Base-by-base conservation (phyloP, 2,113 vertebrate genomes). In the Chamaetylas fuelleborni region DNA sequence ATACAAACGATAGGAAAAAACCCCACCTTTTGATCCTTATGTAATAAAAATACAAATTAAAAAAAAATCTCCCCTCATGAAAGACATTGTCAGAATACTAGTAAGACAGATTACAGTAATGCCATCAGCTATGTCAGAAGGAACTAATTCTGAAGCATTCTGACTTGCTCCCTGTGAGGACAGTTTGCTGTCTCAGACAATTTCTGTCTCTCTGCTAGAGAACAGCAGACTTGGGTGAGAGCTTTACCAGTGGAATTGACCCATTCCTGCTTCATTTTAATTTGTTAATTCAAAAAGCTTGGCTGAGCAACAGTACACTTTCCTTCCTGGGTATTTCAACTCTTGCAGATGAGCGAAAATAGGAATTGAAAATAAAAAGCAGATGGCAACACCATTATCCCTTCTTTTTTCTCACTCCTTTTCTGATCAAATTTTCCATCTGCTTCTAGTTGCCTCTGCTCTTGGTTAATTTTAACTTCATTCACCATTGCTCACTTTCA, bases 341-440 rank as follows among this genome's bases (percentile, higher is more conserved):
- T 58, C 71, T 77, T 80, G 40, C 60, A 92, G 60, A 71, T 66
- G 28, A 92, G 56, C 24, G 86, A 88, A 88, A 95, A 90, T 56
- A 56, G 67, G 48, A 94, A 90, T 17, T 54, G 67, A 73, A 92
- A 89, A 66, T 28, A 71, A 94, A 92, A 91, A 82, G 51, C 64
- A 54, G 23, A 88, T 2, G 6, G 54, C 43, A 91, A 80, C 45
- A 90, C 65, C 36, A 58, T 51, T 43, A 64, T 58, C 9, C 33
- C 34, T 70, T 86, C 54, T 61, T 85, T 92, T 77, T 72, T 58
- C 38, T 92, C 62, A n/a, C 29, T 73, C 25, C 18, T 84, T 53
- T 83, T 81, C 78, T 78, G 71, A 82, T 73, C 42, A 60, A 66
- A 51, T 88, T 86, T 90, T 92, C 67, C 72, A 74, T 77, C 69